Base-by-base conservation (phyloP, 2,113 vertebrate genomes). In the Daboia siamensis region DNA sequence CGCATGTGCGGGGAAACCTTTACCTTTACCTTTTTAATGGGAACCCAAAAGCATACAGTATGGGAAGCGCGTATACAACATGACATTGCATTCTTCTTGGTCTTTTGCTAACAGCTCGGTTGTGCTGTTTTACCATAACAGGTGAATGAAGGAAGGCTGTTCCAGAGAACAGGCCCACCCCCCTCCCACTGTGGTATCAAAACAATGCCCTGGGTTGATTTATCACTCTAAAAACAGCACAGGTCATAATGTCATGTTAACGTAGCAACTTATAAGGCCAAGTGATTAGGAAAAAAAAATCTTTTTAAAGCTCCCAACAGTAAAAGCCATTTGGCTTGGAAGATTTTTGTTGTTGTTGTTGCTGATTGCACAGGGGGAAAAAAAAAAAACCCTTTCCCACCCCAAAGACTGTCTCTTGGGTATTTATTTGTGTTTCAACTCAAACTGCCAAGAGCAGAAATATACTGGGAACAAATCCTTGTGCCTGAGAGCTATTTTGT, bases 181-280 rank as follows among this genome's bases (percentile, higher is more conserved):
- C 33, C 0, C 4, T 74, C 33, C 69, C 33, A 39, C 4, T 17
- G 21, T n/a, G 1, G 1, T 52, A 59, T 64, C 46, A 26, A 57
- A 46, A 23, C 91, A 52, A 51, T 91, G 39, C 64, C 91, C 57
- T 48, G 24, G 29, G 29, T 87, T 51, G 17, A 64, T 64, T 91
- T 87, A 91, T 91, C 44, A 61, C 56, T 51, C 84, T 12, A 10
- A 91, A 56, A 61, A 86, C 84, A 51, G 29, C 5, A 44, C 26
- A 26, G 23, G 86, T n/a, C 55, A 13, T 33, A 88, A 55, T 88
- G 33, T 26, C 86, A 80, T 94, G 85, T 64, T 61, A 21, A 48
- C 13, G n/a, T 39, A 88, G 33, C 33, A 20, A 39, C 33, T 56
- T 64, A 96, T 93, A 95, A 96, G 95, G 91, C 90, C 92, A 33